Conservation (phyloP, 2,113 vertebrate genomes). For the Cyphotilapia sp. region DNA sequence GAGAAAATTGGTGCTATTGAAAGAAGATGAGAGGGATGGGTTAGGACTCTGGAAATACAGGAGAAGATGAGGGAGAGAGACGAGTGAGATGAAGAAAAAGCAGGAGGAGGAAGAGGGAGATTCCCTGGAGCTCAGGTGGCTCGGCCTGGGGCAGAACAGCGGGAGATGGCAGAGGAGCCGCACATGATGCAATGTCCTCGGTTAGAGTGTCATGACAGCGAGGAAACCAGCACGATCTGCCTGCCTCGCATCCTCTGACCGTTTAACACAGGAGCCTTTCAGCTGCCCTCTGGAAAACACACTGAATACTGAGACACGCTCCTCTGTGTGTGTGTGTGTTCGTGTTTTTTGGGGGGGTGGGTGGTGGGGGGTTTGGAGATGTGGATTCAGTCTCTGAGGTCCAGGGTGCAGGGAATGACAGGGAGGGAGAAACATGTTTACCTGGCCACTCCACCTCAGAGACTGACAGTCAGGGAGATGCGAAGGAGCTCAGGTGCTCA, state of each 20-base stretch:
- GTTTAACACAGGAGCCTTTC: not conserved
- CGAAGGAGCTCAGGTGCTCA: slow-evolving; percentile 66
- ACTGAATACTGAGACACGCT: not conserved
- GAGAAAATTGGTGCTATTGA: not conserved
- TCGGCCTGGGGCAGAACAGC: slow-evolving; percentile 45
- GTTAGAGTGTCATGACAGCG: slow-evolving; percentile 33
- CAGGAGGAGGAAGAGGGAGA: slow-evolving; percentile 1
- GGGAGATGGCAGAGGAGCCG: slow-evolving; percentile 37
- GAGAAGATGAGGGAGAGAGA: not conserved
- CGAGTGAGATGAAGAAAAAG: not conserved
- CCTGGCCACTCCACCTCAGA: slow-evolving; percentile 73
- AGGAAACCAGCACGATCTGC: not conserved
- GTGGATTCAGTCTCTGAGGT: not conserved
- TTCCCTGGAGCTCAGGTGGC: slow-evolving; percentile 58
- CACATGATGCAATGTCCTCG: slow-evolving; percentile 58
- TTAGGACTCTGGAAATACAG: not conserved
- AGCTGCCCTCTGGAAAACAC: not conserved
- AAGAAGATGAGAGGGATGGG: not conserved
- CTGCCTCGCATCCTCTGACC: slow-evolving; percentile 6
- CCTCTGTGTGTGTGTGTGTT: not conserved
- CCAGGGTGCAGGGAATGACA: not conserved
- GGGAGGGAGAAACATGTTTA: slow-evolving; percentile 65
- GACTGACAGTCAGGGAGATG: slow-evolving; percentile 67
- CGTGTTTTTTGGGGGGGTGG: not conserved
- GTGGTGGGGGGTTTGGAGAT: not conserved